phyloP scores from a whole-genome alignment of 2,113 vertebrate genomes.

The Proterorhinus semilunaris region DNA sequence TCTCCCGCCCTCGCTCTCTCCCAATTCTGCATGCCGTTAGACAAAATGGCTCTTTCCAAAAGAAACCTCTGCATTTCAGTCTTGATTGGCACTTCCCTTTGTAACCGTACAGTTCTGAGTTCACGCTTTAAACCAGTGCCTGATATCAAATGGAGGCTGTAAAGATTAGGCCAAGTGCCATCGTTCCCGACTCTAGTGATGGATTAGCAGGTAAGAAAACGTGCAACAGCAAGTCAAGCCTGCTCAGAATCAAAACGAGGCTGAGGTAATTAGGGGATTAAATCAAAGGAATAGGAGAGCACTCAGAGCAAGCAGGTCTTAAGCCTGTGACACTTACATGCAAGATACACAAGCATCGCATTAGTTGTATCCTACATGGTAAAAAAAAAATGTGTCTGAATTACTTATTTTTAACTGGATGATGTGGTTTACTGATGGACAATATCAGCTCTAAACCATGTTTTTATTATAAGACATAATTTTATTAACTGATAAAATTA shows the following conservation, averaged over 20 bases:
- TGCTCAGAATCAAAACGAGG: constrained; percentile 45
- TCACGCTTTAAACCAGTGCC: background rate
- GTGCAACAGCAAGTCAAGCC: constrained; percentile 29
- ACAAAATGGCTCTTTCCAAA: constrained; percentile 19
- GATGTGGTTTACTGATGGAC: background rate
- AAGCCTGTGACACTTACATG: constrained; percentile 21
- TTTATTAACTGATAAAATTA: too few species aligned
- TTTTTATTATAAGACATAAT: too few species aligned
- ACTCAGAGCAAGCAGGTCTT: constrained; percentile 45
- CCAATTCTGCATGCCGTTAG: constrained; percentile 58
- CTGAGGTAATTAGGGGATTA: constrained; percentile 48
- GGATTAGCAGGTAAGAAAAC: constrained; percentile 48
- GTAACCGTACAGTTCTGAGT: background rate
- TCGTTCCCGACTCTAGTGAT: constrained; percentile 7
- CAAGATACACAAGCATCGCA: background rate
- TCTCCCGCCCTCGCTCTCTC: background rate
- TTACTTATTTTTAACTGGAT: background rate
- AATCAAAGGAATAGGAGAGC: constrained; percentile 40
- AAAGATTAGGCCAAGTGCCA: constrained; percentile 33
- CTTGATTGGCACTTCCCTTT: constrained; percentile 25
- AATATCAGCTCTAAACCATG: too few species aligned
- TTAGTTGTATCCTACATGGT: background rate
- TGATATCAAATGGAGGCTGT: constrained; percentile 24
- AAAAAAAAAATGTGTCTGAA: background rate
- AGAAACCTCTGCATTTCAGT: constrained; percentile 37